These are phyloP conservation scores for Centrocercus urophasianus DNA, from an alignment of 2,113 vertebrate genomes.

Conservation along the genomic window DNA sequence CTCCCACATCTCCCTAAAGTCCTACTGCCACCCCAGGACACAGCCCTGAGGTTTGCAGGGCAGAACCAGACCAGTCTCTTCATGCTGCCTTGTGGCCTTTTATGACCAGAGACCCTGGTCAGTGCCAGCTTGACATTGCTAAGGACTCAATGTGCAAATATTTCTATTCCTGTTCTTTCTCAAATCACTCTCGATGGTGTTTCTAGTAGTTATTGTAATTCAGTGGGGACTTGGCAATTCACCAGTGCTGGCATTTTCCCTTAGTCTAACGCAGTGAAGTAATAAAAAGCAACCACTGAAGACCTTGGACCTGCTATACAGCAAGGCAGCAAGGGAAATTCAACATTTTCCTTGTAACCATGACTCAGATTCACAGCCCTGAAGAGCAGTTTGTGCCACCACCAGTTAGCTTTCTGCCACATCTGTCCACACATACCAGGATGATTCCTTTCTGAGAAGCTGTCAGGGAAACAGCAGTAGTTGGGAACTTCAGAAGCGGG, in stretches of 20 bases:
- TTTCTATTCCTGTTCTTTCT: background rate
- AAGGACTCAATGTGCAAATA: background rate
- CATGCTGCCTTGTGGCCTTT: background rate
- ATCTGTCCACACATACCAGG: background rate
- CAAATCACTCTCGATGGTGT: slow-evolving; percentile 11
- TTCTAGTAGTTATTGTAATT: slow-evolving; percentile 38
- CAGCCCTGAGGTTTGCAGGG: background rate
- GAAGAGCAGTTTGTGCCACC: background rate
- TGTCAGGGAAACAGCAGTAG: background rate
- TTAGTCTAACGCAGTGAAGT: slow-evolving; percentile 18
- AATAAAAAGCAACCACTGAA: slow-evolving; percentile 1
- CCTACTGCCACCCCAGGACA: background rate
- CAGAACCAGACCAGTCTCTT: background rate
- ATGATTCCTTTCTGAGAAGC: background rate
- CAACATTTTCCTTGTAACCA: background rate
- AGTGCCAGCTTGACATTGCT: slow-evolving; percentile 8
- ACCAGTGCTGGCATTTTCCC: slow-evolving; percentile 36
- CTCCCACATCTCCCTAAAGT: background rate
- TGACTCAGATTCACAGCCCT: slow-evolving; percentile 35
- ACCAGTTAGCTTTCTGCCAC: background rate
- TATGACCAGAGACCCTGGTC: background rate
- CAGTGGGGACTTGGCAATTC: slow-evolving; percentile 4
- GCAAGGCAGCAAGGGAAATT: background rate
- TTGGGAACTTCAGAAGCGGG: background rate
- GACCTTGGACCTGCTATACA: background rate